Conservation (phyloP, 2,888 invertebrate species). For the Hirtodrosophila confusa region DNA sequence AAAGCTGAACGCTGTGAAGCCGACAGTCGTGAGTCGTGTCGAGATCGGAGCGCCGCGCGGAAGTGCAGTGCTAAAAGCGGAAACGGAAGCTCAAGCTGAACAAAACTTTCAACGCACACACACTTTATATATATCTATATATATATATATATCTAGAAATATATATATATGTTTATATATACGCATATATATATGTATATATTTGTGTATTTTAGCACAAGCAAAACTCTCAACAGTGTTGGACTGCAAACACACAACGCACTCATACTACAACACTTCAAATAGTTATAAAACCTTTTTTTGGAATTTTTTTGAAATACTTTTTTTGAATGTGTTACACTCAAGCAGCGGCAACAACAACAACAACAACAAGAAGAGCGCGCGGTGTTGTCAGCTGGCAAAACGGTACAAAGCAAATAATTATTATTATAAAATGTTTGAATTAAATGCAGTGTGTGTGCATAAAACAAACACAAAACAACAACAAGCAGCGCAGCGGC, state of each 20-base stretch:
- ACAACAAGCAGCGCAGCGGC: conserved; percentile 11
- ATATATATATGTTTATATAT: too few relatives aligned
- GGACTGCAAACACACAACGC: conserved; percentile 4
- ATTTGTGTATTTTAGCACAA: too few relatives aligned
- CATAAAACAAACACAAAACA: conserved; percentile 40
- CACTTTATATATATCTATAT: conserved; percentile 8
- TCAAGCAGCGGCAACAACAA: conserved; percentile 10
- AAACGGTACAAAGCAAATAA: conserved; percentile 28
- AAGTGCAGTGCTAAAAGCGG: conserved; percentile 74
- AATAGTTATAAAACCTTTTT: conserved; percentile 4
- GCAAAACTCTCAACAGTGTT: too few relatives aligned
- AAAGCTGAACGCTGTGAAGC: conserved; percentile 24
- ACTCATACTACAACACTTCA: conserved; percentile 13
- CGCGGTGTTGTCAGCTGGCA: conserved; percentile 66
- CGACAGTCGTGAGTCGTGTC: conserved; percentile 67
- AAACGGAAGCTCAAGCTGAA: conserved; percentile 73
- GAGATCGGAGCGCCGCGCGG: conserved; percentile 74
- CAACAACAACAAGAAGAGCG: conserved; percentile 45
- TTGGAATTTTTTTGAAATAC: conserved; percentile 41
- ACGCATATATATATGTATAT: too few relatives aligned
- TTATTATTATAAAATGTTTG: conserved; percentile 23
- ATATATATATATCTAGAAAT: too few relatives aligned
- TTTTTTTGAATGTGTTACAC: conserved; percentile 68
- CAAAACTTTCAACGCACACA: conserved; percentile 35
- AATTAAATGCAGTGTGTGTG: conserved; percentile 65